Conservation (phyloP, 2,113 vertebrate species). For the Sclerurus mexicanus region DNA sequence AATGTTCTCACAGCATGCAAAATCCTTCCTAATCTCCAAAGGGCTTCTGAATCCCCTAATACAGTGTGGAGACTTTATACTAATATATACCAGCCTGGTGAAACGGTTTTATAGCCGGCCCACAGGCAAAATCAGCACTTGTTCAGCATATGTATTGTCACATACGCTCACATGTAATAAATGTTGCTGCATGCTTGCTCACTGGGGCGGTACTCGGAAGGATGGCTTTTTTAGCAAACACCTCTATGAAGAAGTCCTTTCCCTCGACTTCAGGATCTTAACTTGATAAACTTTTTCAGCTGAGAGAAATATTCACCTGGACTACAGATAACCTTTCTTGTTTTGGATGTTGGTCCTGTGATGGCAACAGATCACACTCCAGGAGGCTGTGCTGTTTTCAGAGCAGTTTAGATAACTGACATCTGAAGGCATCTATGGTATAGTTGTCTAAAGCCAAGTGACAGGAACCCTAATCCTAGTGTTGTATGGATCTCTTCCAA, state of each 20-base stretch:
- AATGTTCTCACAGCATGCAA: background rate
- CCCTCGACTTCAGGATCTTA: background rate
- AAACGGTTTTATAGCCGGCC: background rate
- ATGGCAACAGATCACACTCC: background rate
- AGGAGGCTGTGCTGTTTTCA: background rate
- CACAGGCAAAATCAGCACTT: accelerated
- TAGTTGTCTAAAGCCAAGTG: background rate
- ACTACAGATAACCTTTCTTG: background rate
- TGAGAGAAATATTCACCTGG: background rate
- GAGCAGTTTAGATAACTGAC: background rate
- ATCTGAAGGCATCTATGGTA: background rate
- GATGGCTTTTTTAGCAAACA: background rate
- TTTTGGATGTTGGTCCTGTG: background rate
- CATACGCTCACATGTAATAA: background rate
- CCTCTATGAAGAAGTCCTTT: background rate
- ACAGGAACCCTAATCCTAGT: background rate
- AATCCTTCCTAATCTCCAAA: background rate
- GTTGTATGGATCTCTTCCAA: background rate
- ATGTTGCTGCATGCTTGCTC: background rate
- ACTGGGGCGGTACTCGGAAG: background rate
- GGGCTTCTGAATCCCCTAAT: background rate
- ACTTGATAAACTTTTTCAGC: background rate
- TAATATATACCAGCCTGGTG: background rate
- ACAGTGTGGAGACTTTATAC: background rate
- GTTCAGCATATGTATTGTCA: background rate